Base-by-base conservation (phyloP, 2,888 invertebrate genomes). In the Pristionchus fissidentatus region DNA sequence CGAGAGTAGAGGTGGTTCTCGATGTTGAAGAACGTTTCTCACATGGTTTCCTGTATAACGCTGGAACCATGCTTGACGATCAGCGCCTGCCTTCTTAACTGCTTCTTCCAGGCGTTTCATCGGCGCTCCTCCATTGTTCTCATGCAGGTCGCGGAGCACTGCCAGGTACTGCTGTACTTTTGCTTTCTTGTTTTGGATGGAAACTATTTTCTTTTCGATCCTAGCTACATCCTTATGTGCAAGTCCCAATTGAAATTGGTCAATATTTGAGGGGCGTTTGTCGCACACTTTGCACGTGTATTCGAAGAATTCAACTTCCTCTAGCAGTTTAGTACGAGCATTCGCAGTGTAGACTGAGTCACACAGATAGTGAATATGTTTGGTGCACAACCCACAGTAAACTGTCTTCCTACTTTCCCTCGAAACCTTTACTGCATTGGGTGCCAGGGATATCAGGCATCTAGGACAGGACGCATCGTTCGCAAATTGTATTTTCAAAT, bases 41-140 rank as follows among this genome's bases (percentile, higher is more conserved):
- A 78, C 55, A 15, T 35, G 35, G 19, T 78, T 78, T n/a, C 78
- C 78, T 3, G 78, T 78, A n/a, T 78, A 78, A 22, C 35, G 49
- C 32, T 78, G 78, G 22, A 78, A 78, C 52, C 49, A 78, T n/a
- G 78, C 78, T 22, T 32, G 55, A 1, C 38, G 8, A 38, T 52
- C 78, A 1, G 22, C 43, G 3, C 49, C 77, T 26, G 52, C 49
- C 13, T 77, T 32, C 46, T 77, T 77, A 8, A 52, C 62, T 35
- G 62, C 62, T 19, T 15, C 4, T 35, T 62, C 62, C 26, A 62
- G 35, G 1, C 35, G 32, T 19, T 22, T 8, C 4, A 38, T 38
- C 1, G 62, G 62, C 35, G 1, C 5, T 35, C 62, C 62, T 35
- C 62, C 62, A n/a, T 62, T 3, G 2, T 3, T 38, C 35, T 32